Evolutionary conservation across 2,888 invertebrate genomes (phyloP).

Genomic region (Drosophila rubida): DNA sequence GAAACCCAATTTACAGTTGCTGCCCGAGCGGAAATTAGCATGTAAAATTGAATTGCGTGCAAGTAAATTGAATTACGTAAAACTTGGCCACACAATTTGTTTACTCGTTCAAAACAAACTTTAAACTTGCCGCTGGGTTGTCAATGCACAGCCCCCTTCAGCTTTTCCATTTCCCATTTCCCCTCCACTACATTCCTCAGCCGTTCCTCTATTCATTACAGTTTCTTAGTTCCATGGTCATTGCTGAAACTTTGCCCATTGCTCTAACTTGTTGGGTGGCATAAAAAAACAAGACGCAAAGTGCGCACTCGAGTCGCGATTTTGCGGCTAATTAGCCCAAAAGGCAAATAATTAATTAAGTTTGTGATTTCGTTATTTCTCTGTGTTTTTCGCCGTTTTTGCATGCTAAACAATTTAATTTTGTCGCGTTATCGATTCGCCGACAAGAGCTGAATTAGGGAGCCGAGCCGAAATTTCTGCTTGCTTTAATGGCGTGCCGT

Average conservation of each 20-base stretch:
- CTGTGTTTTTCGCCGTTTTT: neutral
- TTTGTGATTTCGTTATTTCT: slow-evolving; percentile 25
- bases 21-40: slow-evolving; percentile 23
- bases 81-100: slow-evolving; percentile 74
- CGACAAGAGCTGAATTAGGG: neutral
- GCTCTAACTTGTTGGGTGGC: slow-evolving; percentile 1
- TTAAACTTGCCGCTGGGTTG: slow-evolving; percentile 63
- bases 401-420: slow-evolving; percentile 39
- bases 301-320: slow-evolving; percentile 62
- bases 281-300: slow-evolving; percentile 36
- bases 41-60: slow-evolving; percentile 59
- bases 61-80: slow-evolving; percentile 72
- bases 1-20: slow-evolving; percentile 28
- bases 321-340: slow-evolving; percentile 69
- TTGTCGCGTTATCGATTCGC: slow-evolving; percentile 40
- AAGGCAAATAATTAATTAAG: slow-evolving; percentile 70
- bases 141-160: slow-evolving; percentile 52
- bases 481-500: slow-evolving; percentile 54
- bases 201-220: neutral
- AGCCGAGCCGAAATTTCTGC: neutral
- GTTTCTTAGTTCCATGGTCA: slow-evolving; percentile 36
- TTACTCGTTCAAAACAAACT: slow-evolving; percentile 78
- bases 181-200: neutral
- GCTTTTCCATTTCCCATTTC: neutral
- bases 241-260: slow-evolving; percentile 42